Conservation (phyloP, 1,140 invertebrate genomes). For the Drosophila guanche region DNA sequence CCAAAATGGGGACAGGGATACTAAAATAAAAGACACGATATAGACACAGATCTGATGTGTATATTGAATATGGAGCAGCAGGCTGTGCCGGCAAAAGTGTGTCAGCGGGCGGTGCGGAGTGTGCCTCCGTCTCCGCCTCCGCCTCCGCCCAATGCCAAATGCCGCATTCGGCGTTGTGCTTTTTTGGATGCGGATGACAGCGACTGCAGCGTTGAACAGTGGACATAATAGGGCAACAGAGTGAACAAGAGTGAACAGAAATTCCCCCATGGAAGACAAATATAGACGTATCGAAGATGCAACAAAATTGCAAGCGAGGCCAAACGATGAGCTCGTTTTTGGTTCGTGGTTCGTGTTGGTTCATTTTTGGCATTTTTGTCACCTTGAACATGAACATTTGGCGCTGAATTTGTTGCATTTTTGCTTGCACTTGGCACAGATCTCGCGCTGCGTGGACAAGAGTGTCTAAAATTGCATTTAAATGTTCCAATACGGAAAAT, state of each 20-base stretch:
- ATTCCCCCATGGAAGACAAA: constrained; percentile 25
- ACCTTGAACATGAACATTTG: constrained; percentile 67
- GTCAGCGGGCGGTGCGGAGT: constrained; percentile 49
- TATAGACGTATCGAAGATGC: constrained; percentile 26
- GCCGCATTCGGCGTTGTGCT: constrained; percentile 57
- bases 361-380: constrained; percentile 60
- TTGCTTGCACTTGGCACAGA: constrained; percentile 71
- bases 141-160: constrained; percentile 59
- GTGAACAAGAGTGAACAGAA: constrained; percentile 1
- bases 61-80: constrained; percentile 43
- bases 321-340: constrained; percentile 46
- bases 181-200: constrained; percentile 38
- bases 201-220: constrained; percentile 2
- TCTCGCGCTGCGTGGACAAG: constrained; percentile 23
- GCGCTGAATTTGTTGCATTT: constrained; percentile 32
- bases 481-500: constrained; percentile 52
- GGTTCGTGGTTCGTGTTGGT: constrained; percentile 49
- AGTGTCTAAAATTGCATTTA: constrained; percentile 33
- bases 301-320: constrained; percentile 55
- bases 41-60: constrained; percentile 8
- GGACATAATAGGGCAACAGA: background rate
- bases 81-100: constrained; percentile 39
- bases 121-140: background rate
- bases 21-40: constrained; percentile 1
- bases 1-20: constrained; percentile 6